Percentiles rank a stretch among this genome's conserved stretches.
Evolutionary conservation across 2,797 vertebrate species (phyloP).

Genomic region (Lacerta viridis): DNA sequence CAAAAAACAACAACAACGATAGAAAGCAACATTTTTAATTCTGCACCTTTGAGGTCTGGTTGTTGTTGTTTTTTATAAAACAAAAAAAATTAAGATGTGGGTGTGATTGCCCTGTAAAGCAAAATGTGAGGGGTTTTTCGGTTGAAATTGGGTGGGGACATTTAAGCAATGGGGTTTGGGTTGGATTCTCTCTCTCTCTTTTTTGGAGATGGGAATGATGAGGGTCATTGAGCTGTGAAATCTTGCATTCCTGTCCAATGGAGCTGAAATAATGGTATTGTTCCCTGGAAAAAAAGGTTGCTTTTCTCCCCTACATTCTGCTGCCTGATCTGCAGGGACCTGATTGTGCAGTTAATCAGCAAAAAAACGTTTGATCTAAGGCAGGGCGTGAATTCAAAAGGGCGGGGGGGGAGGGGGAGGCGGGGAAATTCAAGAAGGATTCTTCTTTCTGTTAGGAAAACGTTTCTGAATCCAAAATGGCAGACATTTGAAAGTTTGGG

Average conservation of each 20-base stretch:
- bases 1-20: constrained; percentile 35
- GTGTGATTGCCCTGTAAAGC: constrained; percentile 30
- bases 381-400: constrained; percentile 88
- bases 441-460: constrained; percentile 79
- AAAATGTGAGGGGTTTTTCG: constrained; percentile 44
- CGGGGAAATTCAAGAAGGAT: constrained; percentile 79
- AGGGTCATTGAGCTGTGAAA: constrained; percentile 89
- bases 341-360: constrained; percentile 93
- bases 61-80: neutral
- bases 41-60: constrained; percentile 41
- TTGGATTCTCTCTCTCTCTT: constrained; percentile 58
- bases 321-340: constrained; percentile 85
- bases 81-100: too few relatives aligned
- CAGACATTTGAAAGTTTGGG: constrained; percentile 74
- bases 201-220: constrained; percentile 81
- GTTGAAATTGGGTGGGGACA: constrained; percentile 69
- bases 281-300: constrained; percentile 87
- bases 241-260: constrained; percentile 93
- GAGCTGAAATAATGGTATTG: constrained; percentile 94
- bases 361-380: constrained; percentile 90
- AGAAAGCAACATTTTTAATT: constrained; percentile 62
- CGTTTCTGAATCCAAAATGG: constrained; percentile 80
- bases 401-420: constrained; percentile 62
- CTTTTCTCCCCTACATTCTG: constrained; percentile 83
- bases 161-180: constrained; percentile 72